Base-by-base conservation (phyloP, 2,113 vertebrate genomes). In the Anolis sagrei region DNA sequence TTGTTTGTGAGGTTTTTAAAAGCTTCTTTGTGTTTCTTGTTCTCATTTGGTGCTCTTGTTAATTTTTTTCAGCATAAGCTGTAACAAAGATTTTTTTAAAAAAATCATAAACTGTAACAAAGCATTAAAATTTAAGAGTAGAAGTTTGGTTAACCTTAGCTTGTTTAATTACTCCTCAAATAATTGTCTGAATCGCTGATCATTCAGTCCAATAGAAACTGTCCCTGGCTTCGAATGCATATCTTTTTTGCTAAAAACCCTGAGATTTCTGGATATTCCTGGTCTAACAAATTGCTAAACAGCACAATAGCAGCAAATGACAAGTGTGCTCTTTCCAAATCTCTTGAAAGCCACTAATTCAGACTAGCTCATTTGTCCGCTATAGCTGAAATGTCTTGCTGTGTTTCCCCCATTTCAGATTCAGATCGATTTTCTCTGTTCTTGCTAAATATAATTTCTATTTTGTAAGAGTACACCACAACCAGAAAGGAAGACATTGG, bases 81-180 rank as follows among this genome's bases (percentile, higher is more conserved):
- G 2, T 61, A 13, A 83, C 3, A 84, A 87, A 89, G 76, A 44
- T 3, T 5, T 85, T 84, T 84, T 2, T 39, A 48, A n/a, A n/a
- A n/a, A n/a, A n/a, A n/a, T 75, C 64, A 68, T 44, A 54, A 21
- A 87, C 89, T 62, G 19, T 61, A 14, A 81, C 2, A 84, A 86
- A 89, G 76, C 49, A 4, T 5, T 85, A 83, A 72, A 58, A 21
- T 86, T 89, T 64, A 64, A 84, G 44, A 89, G 79, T 21, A 86
- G 87, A 61, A 69, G 18, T 90, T 64, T 82, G 21, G 78, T 82
- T 66, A 88, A 72, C 58, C 62, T 76, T 74, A 81, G 14, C 82
- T 82, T 81, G 36, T 44, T 74, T 44, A 90, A 88, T 48, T 86
- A 84, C 84, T 88, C 89, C 74, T 84, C 48, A 10, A 90, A 85